A percentile compares a stretch with the other conserved stretches of the same genome.
phyloP scores from a whole-genome alignment of 2,888 invertebrate genomes.

The Xylocampa areola region DNA sequence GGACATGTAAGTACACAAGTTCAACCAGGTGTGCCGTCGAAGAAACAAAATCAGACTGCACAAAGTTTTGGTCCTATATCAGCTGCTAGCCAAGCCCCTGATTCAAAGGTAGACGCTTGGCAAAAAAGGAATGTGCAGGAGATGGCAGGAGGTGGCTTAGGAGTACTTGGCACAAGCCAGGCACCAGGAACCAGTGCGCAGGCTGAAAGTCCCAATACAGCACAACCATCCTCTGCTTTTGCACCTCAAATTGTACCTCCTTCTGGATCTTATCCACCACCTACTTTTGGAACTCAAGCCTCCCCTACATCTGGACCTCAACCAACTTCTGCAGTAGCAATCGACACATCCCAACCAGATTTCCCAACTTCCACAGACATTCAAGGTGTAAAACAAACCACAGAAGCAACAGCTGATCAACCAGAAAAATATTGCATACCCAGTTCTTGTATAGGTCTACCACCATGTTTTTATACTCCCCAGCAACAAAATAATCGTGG shows the following conservation, averaged over 20 bases:
- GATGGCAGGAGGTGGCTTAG: constrained; percentile 21
- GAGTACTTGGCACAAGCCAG: constrained; percentile 33
- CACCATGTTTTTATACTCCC: constrained; percentile 3
- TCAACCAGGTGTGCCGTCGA: not conserved
- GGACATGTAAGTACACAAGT: not conserved
- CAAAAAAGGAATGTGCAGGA: constrained; percentile 1
- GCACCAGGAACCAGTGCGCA: constrained; percentile 23
- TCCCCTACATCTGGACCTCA: not conserved
- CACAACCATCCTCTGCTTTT: not conserved
- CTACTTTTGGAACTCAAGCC: too few relatives aligned
- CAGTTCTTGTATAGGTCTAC: constrained; percentile 2
- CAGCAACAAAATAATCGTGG: not conserved
- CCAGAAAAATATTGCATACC: constrained; percentile 5
- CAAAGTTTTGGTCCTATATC: constrained; percentile 11
- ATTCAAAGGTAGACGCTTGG: not conserved
- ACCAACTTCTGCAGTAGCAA: not conserved
- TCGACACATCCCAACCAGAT: not conserved
- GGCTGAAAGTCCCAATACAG: not conserved
- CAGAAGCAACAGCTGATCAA: constrained; percentile 6
- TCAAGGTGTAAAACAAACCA: constrained; percentile 10
- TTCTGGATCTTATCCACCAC: too few relatives aligned
- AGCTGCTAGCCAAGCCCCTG: constrained; percentile 18
- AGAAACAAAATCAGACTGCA: constrained; percentile 10
- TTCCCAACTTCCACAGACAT: constrained; percentile 18
- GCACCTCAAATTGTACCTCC: too few relatives aligned